Percentiles rank a stretch among this genome's conserved stretches.
phyloP scores from a whole-genome alignment of 2,888 invertebrate genomes.

The Cataglyphis altisquamis region DNA sequence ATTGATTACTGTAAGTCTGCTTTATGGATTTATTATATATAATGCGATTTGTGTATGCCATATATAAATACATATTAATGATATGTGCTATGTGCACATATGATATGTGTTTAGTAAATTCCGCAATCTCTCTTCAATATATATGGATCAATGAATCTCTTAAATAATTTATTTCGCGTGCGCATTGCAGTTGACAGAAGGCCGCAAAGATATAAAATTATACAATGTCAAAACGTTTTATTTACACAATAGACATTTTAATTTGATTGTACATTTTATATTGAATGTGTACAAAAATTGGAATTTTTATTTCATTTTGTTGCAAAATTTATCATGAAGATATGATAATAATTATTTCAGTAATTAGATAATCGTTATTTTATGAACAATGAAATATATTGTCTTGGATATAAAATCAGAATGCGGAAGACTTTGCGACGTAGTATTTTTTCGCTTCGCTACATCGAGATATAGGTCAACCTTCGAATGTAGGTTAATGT shows the following conservation, averaged over 20 bases:
- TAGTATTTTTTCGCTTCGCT: slow-evolving; percentile 11
- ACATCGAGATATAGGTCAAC: slow-evolving; percentile 34
- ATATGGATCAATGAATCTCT: slow-evolving; percentile 15
- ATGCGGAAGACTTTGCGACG: slow-evolving; percentile 2
- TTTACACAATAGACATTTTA: background rate
- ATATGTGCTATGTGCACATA: too few species aligned
- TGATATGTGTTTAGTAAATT: background rate
- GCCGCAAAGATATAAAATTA: background rate
- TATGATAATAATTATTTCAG: background rate
- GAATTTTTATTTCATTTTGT: background rate
- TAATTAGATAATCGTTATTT: background rate
- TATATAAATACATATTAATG: slow-evolving; percentile 27
- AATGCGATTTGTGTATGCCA: background rate
- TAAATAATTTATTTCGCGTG: slow-evolving; percentile 27
- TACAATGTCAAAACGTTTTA: background rate
- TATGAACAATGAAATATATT: background rate
- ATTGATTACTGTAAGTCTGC: slow-evolving; percentile 11
- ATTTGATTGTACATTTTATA: background rate
- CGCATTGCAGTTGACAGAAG: slow-evolving; percentile 9
- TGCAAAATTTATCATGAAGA: background rate
- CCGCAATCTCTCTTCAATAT: background rate
- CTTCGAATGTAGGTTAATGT: slow-evolving; percentile 49
- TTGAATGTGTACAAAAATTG: background rate
- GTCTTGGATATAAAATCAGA: background rate
- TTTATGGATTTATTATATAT: slow-evolving; percentile 24